These are phyloP conservation scores for Escarpia spicata DNA, from an alignment of 2,888 invertebrate species.

Conservation along the genomic window DNA sequence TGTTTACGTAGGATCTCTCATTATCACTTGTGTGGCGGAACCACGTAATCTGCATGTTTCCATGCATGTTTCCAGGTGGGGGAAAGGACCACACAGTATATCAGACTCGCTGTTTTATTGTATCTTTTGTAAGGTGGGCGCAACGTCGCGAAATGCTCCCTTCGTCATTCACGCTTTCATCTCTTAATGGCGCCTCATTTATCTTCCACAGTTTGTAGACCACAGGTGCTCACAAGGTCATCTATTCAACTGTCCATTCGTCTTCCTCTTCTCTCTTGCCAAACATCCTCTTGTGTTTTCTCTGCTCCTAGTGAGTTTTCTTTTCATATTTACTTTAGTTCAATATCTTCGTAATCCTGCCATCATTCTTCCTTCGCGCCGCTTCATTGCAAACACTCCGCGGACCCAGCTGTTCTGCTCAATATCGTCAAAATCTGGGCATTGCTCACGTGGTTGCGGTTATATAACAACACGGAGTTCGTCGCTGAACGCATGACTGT, in stretches of 20 bases:
- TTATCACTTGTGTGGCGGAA: background rate
- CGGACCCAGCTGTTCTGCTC: background rate
- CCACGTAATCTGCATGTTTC: background rate
- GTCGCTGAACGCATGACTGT: background rate
- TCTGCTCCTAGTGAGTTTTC: background rate
- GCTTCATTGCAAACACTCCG: background rate
- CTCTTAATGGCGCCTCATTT: background rate
- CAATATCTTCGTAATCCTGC: background rate
- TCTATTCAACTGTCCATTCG: background rate
- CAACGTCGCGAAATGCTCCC: background rate
- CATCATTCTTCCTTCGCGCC: background rate
- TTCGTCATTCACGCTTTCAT: background rate
- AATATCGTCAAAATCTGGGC: background rate
- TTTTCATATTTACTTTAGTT: too few species aligned
- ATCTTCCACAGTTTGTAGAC: background rate
- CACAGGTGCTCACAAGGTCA: background rate
- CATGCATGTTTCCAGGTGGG: too few species aligned
- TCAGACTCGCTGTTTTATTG: too few species aligned
- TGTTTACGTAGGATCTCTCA: background rate
- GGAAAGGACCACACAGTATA: too few species aligned
- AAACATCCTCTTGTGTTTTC: background rate
- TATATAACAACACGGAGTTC: background rate
- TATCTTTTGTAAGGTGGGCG: background rate
- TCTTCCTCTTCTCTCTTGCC: background rate
- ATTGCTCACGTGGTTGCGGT: background rate